Percentiles rank a stretch among this genome's conserved stretches.
These are phyloP conservation scores for Lypha dubia DNA, from an alignment of 2,888 invertebrate species.

Conservation along the genomic window DNA sequence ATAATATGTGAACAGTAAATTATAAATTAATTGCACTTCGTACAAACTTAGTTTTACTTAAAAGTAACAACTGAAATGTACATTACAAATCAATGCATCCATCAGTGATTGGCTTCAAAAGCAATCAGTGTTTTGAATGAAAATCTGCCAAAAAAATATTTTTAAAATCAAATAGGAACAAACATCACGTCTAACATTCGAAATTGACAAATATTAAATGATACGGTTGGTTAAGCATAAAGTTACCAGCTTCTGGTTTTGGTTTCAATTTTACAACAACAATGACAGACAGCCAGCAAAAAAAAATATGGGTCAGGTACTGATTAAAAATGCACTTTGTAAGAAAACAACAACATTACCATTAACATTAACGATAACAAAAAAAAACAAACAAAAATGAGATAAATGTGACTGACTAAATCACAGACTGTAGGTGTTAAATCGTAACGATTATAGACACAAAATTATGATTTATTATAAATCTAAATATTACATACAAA, in stretches of 20 bases:
- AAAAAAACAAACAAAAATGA: conserved; percentile 24
- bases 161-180: not conserved
- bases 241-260: conserved; percentile 67
- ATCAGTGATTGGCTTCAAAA: conserved; percentile 15
- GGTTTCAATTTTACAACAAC: conserved; percentile 21
- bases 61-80: not conserved
- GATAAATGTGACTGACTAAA: conserved; percentile 54
- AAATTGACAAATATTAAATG: conserved; percentile 38
- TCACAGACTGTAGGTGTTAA: conserved; percentile 65
- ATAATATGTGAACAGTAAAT: too few relatives aligned
- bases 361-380: not conserved
- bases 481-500: conserved; percentile 49
- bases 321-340: conserved; percentile 57
- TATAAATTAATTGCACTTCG: not conserved
- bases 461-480: conserved; percentile 68
- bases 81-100: conserved; percentile 3
- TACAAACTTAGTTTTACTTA: not conserved
- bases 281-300: too few relatives aligned
- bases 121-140: conserved; percentile 16
- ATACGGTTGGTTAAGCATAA: conserved; percentile 60
- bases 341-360: not conserved
- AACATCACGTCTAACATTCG: conserved; percentile 29
- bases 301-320: conserved; percentile 66
- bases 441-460: conserved; percentile 59
- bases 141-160: not conserved